Evolutionary conservation across 2,888 invertebrate species (phyloP).

Genomic region (Formica aserva): DNA sequence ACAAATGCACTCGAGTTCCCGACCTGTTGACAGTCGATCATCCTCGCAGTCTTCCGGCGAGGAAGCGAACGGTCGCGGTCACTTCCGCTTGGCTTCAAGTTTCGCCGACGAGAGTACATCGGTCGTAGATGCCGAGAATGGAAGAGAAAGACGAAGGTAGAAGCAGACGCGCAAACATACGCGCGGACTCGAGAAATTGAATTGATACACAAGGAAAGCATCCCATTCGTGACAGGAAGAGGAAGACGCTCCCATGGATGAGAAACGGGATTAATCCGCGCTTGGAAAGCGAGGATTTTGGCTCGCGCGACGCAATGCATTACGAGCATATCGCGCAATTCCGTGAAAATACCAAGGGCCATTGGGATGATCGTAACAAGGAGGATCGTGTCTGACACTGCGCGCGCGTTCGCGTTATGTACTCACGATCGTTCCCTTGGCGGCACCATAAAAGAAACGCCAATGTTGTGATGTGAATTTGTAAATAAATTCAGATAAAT

Average conservation of each 20-base stretch:
- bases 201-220: neutral
- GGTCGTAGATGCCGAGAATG: neutral
- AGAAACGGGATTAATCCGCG: conserved; percentile 40
- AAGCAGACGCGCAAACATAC: neutral
- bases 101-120: conserved; percentile 28
- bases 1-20: conserved; percentile 11
- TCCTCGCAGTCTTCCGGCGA: conserved; percentile 23
- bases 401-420: neutral
- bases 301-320: conserved; percentile 21
- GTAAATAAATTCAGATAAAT: conserved; percentile 27
- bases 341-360: neutral
- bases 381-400: conserved; percentile 16
- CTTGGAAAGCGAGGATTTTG: conserved; percentile 38
- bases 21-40: conserved; percentile 23
- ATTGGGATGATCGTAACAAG: conserved; percentile 28
- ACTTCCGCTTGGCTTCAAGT: conserved; percentile 44
- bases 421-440: neutral
- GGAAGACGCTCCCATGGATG: conserved; percentile 24
- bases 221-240: conserved; percentile 7
- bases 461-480: neutral
- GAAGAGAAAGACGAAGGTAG: neutral
- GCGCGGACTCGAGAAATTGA: conserved; percentile 3
- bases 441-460: neutral
- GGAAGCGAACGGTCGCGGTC: conserved; percentile 38
- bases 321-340: neutral